Percentiles rank a stretch among this genome's conserved stretches.
phyloP scores from a whole-genome alignment of 2,888 invertebrate genomes.

The Vandiemenella viatica region DNA sequence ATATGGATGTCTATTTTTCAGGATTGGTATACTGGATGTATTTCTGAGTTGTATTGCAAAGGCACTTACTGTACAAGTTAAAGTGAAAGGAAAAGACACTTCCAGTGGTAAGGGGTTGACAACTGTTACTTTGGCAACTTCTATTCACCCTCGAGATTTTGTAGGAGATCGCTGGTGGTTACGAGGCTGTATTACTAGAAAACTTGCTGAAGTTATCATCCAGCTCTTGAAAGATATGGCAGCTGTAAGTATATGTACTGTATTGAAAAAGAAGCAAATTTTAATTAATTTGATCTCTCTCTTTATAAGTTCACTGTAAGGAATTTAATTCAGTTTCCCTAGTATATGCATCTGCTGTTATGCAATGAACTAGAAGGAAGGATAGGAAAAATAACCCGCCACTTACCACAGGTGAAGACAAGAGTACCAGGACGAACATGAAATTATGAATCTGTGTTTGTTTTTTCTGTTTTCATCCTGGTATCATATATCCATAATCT shows the following conservation, averaged over 20 bases:
- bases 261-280: no score
- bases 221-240: constrained; percentile 83
- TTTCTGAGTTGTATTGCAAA: constrained; percentile 84
- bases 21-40: constrained; percentile 72
- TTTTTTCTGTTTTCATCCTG: no score
- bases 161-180: constrained; percentile 64
- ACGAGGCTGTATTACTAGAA: constrained; percentile 65
- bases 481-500: no score
- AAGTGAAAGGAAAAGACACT: constrained; percentile 49
- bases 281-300: constrained; percentile 2
- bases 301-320: constrained; percentile 1
- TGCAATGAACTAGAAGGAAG: no score
- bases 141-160: constrained; percentile 41
- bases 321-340: background rate
- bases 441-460: no score
- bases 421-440: no score
- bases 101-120: constrained; percentile 33
- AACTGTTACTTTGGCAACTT: constrained; percentile 42
- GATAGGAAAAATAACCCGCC: no score
- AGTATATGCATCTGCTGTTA: background rate
- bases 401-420: no score
- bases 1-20: constrained; percentile 26
- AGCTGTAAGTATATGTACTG: constrained; percentile 42
- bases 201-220: constrained; percentile 78
- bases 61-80: constrained; percentile 77